phyloP scores from a whole-genome alignment of 2,113 vertebrate species.

The Microcebus griseorufus region DNA sequence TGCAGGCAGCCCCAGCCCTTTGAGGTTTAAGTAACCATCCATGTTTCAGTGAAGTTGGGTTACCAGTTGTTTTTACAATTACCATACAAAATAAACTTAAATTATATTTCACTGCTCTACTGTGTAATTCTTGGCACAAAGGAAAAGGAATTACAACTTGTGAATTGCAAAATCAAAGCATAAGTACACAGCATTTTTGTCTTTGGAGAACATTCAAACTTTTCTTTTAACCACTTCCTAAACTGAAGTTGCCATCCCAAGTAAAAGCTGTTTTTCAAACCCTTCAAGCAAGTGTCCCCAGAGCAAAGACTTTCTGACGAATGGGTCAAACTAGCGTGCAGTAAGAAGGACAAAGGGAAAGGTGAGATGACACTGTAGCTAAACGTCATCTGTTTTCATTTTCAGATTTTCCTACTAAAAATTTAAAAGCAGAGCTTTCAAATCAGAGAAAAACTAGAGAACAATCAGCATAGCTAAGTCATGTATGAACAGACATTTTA shows the following conservation, averaged over 20 bases:
- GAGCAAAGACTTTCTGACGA: background rate
- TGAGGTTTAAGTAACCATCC: too few species aligned
- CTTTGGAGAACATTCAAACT: slow-evolving; percentile 44
- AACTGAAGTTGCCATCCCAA: slow-evolving; percentile 34
- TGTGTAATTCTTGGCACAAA: slow-evolving; percentile 41
- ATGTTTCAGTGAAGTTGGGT: background rate
- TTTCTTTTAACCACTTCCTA: slow-evolving; percentile 56
- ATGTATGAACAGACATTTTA: background rate
- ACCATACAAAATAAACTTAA: slow-evolving; percentile 7
- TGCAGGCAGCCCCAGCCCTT: background rate
- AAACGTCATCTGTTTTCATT: background rate
- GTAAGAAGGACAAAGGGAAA: slow-evolving; percentile 16
- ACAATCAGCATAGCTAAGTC: background rate
- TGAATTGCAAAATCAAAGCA: slow-evolving; percentile 2
- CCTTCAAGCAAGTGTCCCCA: background rate
- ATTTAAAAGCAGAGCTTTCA: slow-evolving; percentile 20
- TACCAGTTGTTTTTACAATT: background rate
- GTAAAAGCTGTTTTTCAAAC: slow-evolving; percentile 36
- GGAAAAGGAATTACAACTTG: slow-evolving; percentile 26
- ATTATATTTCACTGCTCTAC: background rate
- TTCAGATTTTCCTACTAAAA: slow-evolving; percentile 7
- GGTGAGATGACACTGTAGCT: slow-evolving; percentile 5
- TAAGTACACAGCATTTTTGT: background rate
- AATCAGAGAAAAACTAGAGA: background rate
- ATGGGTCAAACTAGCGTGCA: background rate